Conservation (phyloP, 2,113 vertebrate genomes). For the Orycteropus afer region DNA sequence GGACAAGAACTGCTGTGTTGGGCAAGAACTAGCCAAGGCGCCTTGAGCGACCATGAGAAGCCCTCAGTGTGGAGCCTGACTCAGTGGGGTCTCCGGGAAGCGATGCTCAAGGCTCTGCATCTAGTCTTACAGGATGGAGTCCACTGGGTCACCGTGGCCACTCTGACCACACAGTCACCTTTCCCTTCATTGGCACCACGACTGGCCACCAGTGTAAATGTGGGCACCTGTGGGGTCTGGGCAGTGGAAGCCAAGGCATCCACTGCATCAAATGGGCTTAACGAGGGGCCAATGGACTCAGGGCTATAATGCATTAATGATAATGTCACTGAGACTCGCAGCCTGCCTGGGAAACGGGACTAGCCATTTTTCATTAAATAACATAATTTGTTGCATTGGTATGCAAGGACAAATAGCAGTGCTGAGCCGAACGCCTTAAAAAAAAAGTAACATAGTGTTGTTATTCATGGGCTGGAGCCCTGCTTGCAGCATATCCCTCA, state of each 20-base stretch:
- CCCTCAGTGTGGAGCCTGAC: background rate
- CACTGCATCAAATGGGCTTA: background rate
- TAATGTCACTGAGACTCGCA: background rate
- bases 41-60: background rate
- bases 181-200: background rate
- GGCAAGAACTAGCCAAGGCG: background rate
- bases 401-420: conserved; percentile 63
- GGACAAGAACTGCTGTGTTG: background rate
- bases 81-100: background rate
- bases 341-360: background rate
- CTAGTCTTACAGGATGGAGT: background rate
- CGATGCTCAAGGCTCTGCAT: background rate
- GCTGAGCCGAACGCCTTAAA: background rate
- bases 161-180: background rate
- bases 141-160: background rate
- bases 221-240: rapidly evolving
- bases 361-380: conserved; percentile 55
- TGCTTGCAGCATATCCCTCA: background rate
- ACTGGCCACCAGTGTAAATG: background rate
- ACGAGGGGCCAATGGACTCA: background rate
- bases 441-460: background rate
- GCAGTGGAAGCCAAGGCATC: rapidly evolving
- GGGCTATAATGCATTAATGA: conserved; percentile 5
- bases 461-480: conserved; percentile 1
- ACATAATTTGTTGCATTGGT: conserved; percentile 38